phyloP scores from a whole-genome alignment of 2,113 vertebrate species.

The Trichechus manatus region DNA sequence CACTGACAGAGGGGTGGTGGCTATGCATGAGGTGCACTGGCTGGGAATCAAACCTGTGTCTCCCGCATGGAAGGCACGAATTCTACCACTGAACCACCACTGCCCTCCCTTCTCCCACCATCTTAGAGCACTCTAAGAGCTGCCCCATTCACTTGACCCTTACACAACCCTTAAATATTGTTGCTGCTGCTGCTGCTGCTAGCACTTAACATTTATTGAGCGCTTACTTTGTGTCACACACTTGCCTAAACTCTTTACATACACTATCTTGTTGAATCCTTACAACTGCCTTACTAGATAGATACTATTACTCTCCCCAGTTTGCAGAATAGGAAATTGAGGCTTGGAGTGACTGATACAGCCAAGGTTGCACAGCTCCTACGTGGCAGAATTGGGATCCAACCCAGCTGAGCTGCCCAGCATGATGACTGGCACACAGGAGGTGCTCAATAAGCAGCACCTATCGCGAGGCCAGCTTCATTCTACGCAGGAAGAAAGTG shows the following conservation, averaged over 20 bases:
- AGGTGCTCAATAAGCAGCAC: background rate
- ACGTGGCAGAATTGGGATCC: accelerated
- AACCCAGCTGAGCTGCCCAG: background rate
- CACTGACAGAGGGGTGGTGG: background rate
- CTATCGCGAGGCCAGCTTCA: background rate
- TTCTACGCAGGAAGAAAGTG: background rate
- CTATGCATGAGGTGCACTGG: background rate
- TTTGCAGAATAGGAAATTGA: background rate
- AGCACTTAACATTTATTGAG: background rate
- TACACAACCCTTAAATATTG: background rate
- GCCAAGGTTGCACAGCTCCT: background rate
- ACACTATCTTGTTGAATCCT: background rate
- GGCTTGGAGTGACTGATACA: background rate
- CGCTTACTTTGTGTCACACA: accelerated
- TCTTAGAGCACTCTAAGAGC: background rate
- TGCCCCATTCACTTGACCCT: accelerated
- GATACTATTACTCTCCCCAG: accelerated
- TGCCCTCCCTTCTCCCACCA: no score
- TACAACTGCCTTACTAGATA: background rate
- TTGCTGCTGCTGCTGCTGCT: accelerated
- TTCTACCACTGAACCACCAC: background rate
- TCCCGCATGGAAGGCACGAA: background rate
- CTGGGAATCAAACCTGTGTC: background rate
- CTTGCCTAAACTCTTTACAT: background rate
- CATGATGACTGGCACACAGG: background rate